Evolutionary conservation across 2,888 invertebrate species (phyloP), one percentile per base, ranked within the genome.

Genomic region (Volucella inflata): DNA sequence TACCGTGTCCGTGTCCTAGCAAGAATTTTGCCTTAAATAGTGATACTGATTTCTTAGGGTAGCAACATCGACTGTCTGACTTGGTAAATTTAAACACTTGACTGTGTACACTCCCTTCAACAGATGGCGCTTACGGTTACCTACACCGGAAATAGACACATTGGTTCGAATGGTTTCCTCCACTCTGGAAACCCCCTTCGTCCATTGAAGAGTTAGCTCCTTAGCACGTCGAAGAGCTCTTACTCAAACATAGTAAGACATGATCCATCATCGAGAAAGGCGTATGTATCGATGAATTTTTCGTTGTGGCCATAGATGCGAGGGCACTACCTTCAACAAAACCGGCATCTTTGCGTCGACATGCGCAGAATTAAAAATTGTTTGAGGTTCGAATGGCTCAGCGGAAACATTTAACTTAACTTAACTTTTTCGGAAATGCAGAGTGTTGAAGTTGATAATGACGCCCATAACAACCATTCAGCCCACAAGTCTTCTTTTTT

Each of bases 221-320:
- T 75, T 67, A 3, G 65, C 21, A 36, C 30, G 36, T 75, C 36
- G 14, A 67, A 75, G n/a, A 67, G 50, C 36, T 75, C 75, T 17
- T 38, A 46, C 14, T 59, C 40, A 57, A 48, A 30, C 46, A 59
- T 17, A 12, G 48, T 48, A 57, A 36, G 21, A 38, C 44, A 71
- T 14, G 6, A 17, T n/a, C n/a, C n/a, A n/a, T n/a, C n/a, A n/a
- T n/a, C n/a, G n/a, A n/a, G n/a, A n/a, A n/a, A n/a, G n/a, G n/a
- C n/a, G n/a, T n/a, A n/a, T n/a, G n/a, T n/a, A n/a, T n/a, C n/a
- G n/a, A n/a, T n/a, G n/a, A n/a, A 44, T 30, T 53, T 44, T n/a
- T 62, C 14, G 8, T 64, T 64, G 2, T 53, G 46, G 6, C 74
- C 46, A 53, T 44, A 53, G 3, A 57, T 30, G 2, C 67, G 57